Percentiles rank a stretch among this genome's conserved stretches.
These are phyloP conservation scores for Indicator maculatus DNA, from an alignment of 2,113 vertebrate genomes.

Conservation along the genomic window DNA sequence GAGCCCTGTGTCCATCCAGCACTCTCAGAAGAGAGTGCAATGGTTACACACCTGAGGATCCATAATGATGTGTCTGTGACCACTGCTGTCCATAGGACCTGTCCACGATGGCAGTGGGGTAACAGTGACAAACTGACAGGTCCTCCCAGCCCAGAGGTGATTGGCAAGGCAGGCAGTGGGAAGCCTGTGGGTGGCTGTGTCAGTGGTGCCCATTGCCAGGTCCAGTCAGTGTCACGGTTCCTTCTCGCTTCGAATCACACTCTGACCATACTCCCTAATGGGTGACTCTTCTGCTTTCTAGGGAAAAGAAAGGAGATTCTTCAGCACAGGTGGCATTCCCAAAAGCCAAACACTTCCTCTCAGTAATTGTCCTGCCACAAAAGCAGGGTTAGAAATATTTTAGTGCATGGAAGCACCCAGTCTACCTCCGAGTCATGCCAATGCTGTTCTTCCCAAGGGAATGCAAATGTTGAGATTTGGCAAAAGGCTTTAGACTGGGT, in stretches of 20 bases:
- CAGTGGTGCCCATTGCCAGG: neutral
- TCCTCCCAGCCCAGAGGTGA: neutral
- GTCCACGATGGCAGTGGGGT: neutral
- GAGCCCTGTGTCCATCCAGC: neutral
- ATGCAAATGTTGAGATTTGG: neutral
- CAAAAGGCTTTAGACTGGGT: neutral
- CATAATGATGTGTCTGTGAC: rapidly evolving
- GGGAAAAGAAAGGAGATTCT: neutral
- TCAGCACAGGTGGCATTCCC: neutral
- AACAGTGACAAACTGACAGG: neutral
- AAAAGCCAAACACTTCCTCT: neutral
- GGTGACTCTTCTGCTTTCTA: neutral
- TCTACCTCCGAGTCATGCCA: neutral
- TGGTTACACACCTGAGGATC: neutral
- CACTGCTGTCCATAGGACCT: neutral
- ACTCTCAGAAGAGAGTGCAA: neutral
- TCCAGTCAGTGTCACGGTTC: neutral
- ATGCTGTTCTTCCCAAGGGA: neutral
- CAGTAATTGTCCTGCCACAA: neutral
- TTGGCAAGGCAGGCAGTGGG: neutral
- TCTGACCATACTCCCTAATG: neutral
- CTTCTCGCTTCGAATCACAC: neutral
- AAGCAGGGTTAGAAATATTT: neutral
- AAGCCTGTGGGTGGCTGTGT: rapidly evolving
- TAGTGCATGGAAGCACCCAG: neutral